Evolutionary conservation across 1,140 invertebrate genomes (phyloP).

Genomic region (Drosophila seguyi): DNA sequence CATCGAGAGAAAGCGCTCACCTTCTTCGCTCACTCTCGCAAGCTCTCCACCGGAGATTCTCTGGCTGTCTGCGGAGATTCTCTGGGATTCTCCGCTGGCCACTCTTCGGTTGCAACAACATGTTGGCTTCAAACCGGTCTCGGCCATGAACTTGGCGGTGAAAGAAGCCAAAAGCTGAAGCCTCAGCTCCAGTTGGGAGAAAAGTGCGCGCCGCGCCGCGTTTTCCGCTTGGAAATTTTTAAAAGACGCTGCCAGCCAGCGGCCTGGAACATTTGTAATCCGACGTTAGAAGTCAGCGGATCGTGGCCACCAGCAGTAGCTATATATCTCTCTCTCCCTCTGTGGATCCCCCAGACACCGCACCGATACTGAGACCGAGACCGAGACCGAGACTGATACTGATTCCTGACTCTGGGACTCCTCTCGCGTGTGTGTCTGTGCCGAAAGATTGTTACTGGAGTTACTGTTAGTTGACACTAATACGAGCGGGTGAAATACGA

Average conservation of each 20-base stretch:
- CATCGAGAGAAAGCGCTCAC: constrained; percentile 42
- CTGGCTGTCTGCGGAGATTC: constrained; percentile 6
- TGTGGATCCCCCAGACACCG: constrained; percentile 18
- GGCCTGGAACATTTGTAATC: constrained; percentile 83
- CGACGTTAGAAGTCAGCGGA: constrained; percentile 80
- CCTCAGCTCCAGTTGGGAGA: constrained; percentile 35
- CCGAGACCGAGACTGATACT: constrained; percentile 20
- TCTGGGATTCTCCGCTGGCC: constrained; percentile 16
- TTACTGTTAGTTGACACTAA: constrained; percentile 85
- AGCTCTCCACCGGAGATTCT: constrained; percentile 1
- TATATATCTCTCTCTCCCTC: background rate
- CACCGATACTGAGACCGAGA: constrained; percentile 2
- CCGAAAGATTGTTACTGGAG: constrained; percentile 41
- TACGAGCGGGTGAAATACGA: constrained; percentile 56
- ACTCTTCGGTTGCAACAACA: constrained; percentile 44
- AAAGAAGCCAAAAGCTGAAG: constrained; percentile 40
- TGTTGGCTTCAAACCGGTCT: constrained; percentile 67
- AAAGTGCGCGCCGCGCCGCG: constrained; percentile 39
- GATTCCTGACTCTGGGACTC: constrained; percentile 31
- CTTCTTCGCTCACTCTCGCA: background rate
- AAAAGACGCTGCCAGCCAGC: constrained; percentile 84
- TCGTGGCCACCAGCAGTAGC: constrained; percentile 48
- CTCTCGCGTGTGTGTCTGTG: constrained; percentile 47
- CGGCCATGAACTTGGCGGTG: constrained; percentile 63
- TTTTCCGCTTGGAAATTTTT: constrained; percentile 83